A percentile compares a stretch with the other conserved stretches of the same genome.
These are phyloP conservation scores for Xanthorhoe spadicearia DNA, from an alignment of 2,888 invertebrate genomes.

Conservation along the genomic window DNA sequence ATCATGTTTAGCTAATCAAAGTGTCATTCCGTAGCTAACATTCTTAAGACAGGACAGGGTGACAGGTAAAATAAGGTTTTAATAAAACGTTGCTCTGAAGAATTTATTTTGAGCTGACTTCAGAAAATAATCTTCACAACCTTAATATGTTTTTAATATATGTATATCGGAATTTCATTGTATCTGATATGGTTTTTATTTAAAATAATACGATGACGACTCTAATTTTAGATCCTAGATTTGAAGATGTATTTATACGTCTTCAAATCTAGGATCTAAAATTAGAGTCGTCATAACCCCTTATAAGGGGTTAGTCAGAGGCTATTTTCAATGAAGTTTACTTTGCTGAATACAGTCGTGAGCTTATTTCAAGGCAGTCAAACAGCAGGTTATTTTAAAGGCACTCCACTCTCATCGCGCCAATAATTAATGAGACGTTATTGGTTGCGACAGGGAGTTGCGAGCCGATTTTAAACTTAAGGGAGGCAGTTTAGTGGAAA, in stretches of 20 bases:
- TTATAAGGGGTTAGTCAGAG: no score
- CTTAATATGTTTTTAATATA: no score
- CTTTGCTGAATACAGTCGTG: slow-evolving; percentile 15
- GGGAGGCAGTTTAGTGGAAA: background rate
- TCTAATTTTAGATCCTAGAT: no score
- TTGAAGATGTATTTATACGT: no score
- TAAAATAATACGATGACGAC: no score
- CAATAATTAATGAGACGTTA: slow-evolving; percentile 66
- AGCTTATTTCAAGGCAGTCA: slow-evolving; percentile 44
- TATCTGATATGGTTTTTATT: no score
- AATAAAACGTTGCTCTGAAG: background rate
- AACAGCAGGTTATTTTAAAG: slow-evolving; percentile 60
- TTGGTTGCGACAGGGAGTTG: slow-evolving; percentile 47
- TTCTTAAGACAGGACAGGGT: slow-evolving; percentile 1
- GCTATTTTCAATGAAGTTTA: background rate
- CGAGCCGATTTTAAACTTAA: slow-evolving; percentile 10
- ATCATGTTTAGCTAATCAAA: slow-evolving; percentile 36
- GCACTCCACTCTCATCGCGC: slow-evolving; percentile 53
- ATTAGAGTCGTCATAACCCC: background rate
- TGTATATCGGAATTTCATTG: no score
- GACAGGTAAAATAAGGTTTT: slow-evolving; percentile 15
- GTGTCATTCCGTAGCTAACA: slow-evolving; percentile 23
- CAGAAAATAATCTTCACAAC: no score
- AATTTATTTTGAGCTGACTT: background rate
- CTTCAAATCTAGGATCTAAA: no score